Evolutionary conservation across 2,888 invertebrate genomes (phyloP).

Genomic region (Meghimatium bilineatum): DNA sequence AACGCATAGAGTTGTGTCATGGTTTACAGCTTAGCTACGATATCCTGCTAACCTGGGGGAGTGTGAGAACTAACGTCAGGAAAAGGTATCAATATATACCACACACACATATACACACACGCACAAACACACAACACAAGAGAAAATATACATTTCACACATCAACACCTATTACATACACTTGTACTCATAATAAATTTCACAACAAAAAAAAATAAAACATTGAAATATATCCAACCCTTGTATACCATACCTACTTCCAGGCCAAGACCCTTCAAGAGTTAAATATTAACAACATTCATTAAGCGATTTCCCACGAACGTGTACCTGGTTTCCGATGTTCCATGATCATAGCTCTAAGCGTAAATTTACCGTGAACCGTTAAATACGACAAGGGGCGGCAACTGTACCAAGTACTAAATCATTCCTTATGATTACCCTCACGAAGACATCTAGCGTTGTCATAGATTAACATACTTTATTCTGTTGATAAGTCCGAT

Average conservation of each 20-base stretch:
- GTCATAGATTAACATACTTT: not conserved
- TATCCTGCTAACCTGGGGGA: too few relatives aligned
- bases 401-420: conserved; percentile 10
- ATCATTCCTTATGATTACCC: not conserved
- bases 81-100: too few relatives aligned
- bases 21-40: too few relatives aligned
- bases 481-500: not conserved
- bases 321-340: not conserved
- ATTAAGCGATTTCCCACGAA: conserved; percentile 19
- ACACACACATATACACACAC: too few relatives aligned
- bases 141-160: too few relatives aligned
- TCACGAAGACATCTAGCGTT: not conserved
- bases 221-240: not conserved
- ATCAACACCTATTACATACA: too few relatives aligned
- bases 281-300: conserved; percentile 9
- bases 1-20: too few relatives aligned
- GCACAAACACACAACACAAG: too few relatives aligned
- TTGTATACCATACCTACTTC: not conserved
- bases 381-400: conserved; percentile 8
- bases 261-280: not conserved
- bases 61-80: too few relatives aligned
- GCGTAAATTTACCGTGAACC: conserved; percentile 9
- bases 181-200: not conserved
- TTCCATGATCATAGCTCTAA: too few relatives aligned
- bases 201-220: not conserved